These are phyloP conservation scores for Fundulus diaphanus DNA, from an alignment of 2,797 vertebrate genomes.

Conservation along the genomic window DNA sequence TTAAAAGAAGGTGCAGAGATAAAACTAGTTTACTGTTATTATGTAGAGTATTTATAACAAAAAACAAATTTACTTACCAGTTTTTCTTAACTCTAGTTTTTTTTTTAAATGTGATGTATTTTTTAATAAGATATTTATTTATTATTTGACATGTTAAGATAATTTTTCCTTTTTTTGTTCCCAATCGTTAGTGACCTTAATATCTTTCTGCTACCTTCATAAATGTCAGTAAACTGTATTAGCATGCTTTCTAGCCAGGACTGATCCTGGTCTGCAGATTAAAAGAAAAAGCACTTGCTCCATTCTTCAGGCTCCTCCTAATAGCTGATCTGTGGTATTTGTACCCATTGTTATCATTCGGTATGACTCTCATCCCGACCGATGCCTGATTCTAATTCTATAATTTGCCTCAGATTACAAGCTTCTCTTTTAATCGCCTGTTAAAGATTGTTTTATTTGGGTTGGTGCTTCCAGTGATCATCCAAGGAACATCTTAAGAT, in stretches of 20 bases:
- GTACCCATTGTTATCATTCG: not conserved
- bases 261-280: not conserved
- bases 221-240: not conserved
- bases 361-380: not conserved
- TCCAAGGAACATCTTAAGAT: slow-evolving; percentile 22
- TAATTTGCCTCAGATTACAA: not conserved
- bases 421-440: not conserved
- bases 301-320: not conserved
- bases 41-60: not conserved
- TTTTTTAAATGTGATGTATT: no score
- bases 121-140: not conserved
- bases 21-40: no score
- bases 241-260: not conserved
- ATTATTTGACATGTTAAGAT: not conserved
- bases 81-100: no score
- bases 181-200: not conserved
- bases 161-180: not conserved
- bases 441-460: not conserved
- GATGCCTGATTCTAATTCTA: not conserved
- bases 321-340: not conserved
- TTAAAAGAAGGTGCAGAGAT: not conserved
- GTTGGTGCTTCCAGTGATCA: slow-evolving; percentile 2
- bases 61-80: not conserved
- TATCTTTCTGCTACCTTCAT: not conserved
- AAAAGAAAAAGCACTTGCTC: not conserved